Conservation (phyloP, 1,140 invertebrate species). For the Brevipalpus yothersi region DNA sequence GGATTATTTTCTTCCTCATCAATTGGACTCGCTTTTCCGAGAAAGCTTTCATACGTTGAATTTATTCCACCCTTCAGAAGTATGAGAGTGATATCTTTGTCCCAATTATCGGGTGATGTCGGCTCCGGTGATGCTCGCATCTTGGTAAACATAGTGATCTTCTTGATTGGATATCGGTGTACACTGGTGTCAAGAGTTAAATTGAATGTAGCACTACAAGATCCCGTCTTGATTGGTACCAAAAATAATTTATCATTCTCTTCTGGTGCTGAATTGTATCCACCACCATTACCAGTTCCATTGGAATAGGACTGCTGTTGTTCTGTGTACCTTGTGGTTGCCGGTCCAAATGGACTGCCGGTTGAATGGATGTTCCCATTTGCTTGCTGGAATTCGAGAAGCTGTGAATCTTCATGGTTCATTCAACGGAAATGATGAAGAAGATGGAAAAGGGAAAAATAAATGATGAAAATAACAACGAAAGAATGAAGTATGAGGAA, state of each 20-base stretch:
- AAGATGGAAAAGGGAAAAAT: neutral
- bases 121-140: neutral
- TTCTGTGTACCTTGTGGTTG: too few species aligned
- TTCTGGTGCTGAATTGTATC: neutral
- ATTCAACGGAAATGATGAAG: neutral
- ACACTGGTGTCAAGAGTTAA: neutral
- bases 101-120: neutral
- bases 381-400: neutral
- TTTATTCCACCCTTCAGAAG: neutral
- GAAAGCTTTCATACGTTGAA: neutral
- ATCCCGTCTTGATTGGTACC: neutral
- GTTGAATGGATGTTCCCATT: too few species aligned
- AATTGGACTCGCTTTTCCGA: neutral
- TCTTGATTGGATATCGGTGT: neutral
- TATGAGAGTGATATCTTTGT: neutral
- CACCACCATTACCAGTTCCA: neutral
- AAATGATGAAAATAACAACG: too few species aligned
- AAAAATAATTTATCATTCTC: constrained; percentile 1
- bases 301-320: neutral
- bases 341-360: too few species aligned
- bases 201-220: neutral
- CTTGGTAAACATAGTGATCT: neutral
- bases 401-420: neutral
- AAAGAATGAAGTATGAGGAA: too few species aligned
- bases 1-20: neutral